phyloP scores from a whole-genome alignment of 2,888 invertebrate genomes.

The Dryobota labecula region DNA sequence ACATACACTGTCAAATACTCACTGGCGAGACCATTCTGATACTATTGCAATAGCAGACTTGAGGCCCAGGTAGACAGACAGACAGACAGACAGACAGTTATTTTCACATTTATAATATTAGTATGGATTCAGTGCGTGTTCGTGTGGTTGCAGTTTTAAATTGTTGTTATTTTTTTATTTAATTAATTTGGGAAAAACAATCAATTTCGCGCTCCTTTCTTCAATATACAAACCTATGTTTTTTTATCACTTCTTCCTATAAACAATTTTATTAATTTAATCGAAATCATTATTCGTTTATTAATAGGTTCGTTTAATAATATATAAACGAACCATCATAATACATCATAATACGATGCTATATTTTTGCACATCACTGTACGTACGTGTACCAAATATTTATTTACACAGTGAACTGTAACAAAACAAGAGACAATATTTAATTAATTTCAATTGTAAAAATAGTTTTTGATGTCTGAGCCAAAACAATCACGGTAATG shows the following conservation, averaged over 20 bases:
- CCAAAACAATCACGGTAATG: slow-evolving; percentile 17
- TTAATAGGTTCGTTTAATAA: too few relatives aligned
- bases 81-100: too few relatives aligned
- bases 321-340: too few relatives aligned
- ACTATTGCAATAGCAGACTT: too few relatives aligned
- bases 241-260: too few relatives aligned
- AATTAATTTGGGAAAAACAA: background rate
- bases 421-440: background rate
- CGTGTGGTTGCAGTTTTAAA: too few relatives aligned
- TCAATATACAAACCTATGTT: background rate
- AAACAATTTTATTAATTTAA: background rate
- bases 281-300: background rate
- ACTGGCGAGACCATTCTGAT: too few relatives aligned
- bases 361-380: too few relatives aligned
- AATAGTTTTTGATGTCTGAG: slow-evolving; percentile 13
- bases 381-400: background rate
- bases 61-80: too few relatives aligned
- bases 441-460: slow-evolving; percentile 9
- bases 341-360: too few relatives aligned
- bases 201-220: background rate
- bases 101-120: too few relatives aligned
- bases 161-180: background rate
- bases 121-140: background rate
- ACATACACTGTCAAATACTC: too few relatives aligned
- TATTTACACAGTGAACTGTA: background rate